A percentile compares a stretch with the other conserved stretches of the same genome.
Evolutionary conservation across 1,140 invertebrate species (phyloP).

Genomic region (Gryllus bimaculatus): DNA sequence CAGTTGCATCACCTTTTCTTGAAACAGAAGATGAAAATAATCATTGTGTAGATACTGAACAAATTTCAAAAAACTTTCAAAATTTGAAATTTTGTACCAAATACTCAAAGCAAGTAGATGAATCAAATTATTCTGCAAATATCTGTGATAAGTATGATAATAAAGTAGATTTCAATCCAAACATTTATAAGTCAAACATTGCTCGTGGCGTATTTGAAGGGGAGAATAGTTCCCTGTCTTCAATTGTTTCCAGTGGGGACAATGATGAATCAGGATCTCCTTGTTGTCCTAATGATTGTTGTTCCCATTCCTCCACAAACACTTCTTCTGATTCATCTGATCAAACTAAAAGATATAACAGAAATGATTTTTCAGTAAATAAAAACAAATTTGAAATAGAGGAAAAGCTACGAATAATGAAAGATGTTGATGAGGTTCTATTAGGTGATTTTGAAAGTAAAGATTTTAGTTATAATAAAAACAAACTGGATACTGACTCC

Average conservation of each 20-base stretch:
- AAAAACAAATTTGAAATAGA: not conserved
- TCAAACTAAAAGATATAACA: not conserved
- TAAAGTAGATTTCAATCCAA: not conserved
- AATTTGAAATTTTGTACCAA: conserved; percentile 11
- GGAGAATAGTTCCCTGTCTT: conserved; percentile 8
- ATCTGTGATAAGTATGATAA: not conserved
- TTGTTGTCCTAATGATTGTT: conserved; percentile 3
- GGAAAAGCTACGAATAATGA: not conserved
- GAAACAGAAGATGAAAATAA: not conserved
- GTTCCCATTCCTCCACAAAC: not conserved
- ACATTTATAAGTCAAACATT: not conserved
- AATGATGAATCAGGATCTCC: conserved; percentile 2
- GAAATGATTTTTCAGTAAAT: not conserved
- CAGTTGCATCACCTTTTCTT: not conserved
- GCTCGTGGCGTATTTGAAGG: not conserved
- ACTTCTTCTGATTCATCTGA: conserved; percentile 14
- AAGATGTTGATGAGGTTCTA: conserved; percentile 10
- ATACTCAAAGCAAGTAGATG: too few species aligned
- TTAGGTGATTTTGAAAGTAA: conserved; percentile 8
- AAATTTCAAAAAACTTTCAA: conserved; percentile 25
- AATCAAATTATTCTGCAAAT: not conserved
- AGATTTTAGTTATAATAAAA: not conserved
- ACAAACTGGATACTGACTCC: not conserved
- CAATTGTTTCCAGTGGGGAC: conserved; percentile 13
- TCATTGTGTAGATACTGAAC: conserved; percentile 17